A percentile compares a stretch with the other conserved stretches of the same genome.
These are phyloP conservation scores for Lochmaea crataegi DNA, from an alignment of 2,888 invertebrate species.

Conservation along the genomic window DNA sequence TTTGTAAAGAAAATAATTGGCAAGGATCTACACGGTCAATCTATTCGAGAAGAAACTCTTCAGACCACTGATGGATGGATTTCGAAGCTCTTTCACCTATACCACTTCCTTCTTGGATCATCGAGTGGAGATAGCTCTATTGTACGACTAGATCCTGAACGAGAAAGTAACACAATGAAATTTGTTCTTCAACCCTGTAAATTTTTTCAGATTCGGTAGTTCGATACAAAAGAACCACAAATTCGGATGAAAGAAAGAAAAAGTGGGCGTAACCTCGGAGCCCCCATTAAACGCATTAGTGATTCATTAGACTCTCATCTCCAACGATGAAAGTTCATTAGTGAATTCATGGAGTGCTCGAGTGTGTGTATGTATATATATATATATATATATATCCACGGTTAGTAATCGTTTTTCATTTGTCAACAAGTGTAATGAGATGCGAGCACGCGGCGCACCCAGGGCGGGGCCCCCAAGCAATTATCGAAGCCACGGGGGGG, in stretches of 20 bases:
- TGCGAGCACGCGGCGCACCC: slow-evolving; percentile 65
- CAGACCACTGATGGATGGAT: too few species aligned
- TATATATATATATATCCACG: too few species aligned
- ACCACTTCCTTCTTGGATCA: too few species aligned
- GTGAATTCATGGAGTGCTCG: slow-evolving; percentile 39
- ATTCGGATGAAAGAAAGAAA: background rate
- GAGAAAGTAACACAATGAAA: too few species aligned
- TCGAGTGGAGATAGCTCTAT: too few species aligned
- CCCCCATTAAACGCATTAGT: slow-evolving; percentile 23
- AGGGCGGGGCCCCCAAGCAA: slow-evolving; percentile 63
- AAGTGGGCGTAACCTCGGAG: slow-evolving; percentile 7
- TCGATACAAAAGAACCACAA: background rate
- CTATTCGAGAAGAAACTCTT: too few species aligned
- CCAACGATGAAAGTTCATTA: slow-evolving; percentile 42
- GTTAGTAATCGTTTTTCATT: slow-evolving; percentile 58
- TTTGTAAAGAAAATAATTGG: too few species aligned
- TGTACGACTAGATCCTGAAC: too few species aligned
- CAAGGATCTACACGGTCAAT: too few species aligned
- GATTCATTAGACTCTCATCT: slow-evolving; percentile 32
- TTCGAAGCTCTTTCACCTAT: too few species aligned
- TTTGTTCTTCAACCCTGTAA: too few species aligned
- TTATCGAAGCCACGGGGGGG: slow-evolving; percentile 61
- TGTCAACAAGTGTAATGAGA: slow-evolving; percentile 67
- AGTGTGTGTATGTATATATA: slow-evolving; percentile 14
- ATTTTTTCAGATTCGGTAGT: background rate